Evolutionary conservation across 2,113 vertebrate genomes (phyloP).

Genomic region (Piaya cayana): DNA sequence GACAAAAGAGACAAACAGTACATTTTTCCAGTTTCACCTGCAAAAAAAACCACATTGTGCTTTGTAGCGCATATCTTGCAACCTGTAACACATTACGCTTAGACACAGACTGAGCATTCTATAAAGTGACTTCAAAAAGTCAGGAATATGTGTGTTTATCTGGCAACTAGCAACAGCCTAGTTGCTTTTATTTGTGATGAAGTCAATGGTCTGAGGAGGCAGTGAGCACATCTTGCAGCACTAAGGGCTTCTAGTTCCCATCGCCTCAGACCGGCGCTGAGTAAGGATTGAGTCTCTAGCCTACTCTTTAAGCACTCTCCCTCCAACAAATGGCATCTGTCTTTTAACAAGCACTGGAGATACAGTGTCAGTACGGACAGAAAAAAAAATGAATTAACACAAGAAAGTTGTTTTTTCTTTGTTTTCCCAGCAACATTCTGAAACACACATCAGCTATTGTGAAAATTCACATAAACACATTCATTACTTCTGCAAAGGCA

Average conservation of each 20-base stretch:
- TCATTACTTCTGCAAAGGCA: conserved; percentile 13
- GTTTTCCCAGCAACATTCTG: conserved; percentile 4
- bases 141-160: not conserved
- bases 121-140: not conserved
- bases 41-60: not conserved
- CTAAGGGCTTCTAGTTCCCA: not conserved
- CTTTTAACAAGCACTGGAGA: not conserved
- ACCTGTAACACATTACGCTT: not conserved
- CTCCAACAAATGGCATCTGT: not conserved
- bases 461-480: conserved; percentile 5
- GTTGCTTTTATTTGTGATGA: not conserved
- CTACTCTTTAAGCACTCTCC: not conserved
- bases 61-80: not conserved
- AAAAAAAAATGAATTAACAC: not conserved
- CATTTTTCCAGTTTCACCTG: not conserved
- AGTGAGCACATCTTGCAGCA: not conserved
- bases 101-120: not conserved
- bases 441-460: not conserved
- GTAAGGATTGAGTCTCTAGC: not conserved
- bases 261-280: not conserved
- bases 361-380: not conserved
- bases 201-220: not conserved
- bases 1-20: not conserved
- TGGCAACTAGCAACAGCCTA: not conserved
- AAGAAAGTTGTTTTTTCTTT: not conserved